phyloP scores from a whole-genome alignment of 2,888 invertebrate species.

The Allygus modestus region DNA sequence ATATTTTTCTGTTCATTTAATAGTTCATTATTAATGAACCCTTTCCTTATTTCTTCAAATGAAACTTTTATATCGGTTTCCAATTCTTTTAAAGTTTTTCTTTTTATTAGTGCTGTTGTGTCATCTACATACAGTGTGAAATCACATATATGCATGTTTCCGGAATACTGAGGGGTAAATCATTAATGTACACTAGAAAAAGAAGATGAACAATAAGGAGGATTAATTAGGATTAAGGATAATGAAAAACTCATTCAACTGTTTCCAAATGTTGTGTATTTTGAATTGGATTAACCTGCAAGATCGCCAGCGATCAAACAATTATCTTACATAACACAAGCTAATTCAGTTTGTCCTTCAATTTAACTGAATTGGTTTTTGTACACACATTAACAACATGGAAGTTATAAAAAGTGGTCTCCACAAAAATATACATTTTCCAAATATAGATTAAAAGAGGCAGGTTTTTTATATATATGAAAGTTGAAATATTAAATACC shows the following conservation, averaged over 20 bases:
- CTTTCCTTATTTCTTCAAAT: too few relatives aligned
- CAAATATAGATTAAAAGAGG: not conserved
- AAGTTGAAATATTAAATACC: too few relatives aligned
- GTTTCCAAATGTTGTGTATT: conserved; percentile 21
- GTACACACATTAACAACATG: not conserved
- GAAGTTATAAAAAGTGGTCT: not conserved
- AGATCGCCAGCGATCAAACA: conserved; percentile 37
- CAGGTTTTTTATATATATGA: conserved; percentile 5
- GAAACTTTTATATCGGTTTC: too few relatives aligned
- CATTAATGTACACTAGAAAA: too few relatives aligned
- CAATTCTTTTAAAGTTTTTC: too few relatives aligned
- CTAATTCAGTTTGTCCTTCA: not conserved
- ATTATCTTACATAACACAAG: conserved; percentile 17
- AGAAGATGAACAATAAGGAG: too few relatives aligned
- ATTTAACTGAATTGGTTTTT: not conserved
- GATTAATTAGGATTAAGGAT: not conserved
- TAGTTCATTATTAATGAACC: too few relatives aligned
- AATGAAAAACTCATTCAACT: not conserved
- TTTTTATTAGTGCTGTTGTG: too few relatives aligned
- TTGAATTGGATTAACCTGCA: not conserved
- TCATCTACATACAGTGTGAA: too few relatives aligned
- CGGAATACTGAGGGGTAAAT: too few relatives aligned
- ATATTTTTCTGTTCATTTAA: too few relatives aligned
- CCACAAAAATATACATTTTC: conserved; percentile 14
- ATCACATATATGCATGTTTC: too few relatives aligned